A percentile compares a stretch with the other conserved stretches of the same genome.
These are phyloP conservation scores for Eretmodus cyanostictus DNA, from an alignment of 2,113 vertebrate genomes.

Conservation along the genomic window DNA sequence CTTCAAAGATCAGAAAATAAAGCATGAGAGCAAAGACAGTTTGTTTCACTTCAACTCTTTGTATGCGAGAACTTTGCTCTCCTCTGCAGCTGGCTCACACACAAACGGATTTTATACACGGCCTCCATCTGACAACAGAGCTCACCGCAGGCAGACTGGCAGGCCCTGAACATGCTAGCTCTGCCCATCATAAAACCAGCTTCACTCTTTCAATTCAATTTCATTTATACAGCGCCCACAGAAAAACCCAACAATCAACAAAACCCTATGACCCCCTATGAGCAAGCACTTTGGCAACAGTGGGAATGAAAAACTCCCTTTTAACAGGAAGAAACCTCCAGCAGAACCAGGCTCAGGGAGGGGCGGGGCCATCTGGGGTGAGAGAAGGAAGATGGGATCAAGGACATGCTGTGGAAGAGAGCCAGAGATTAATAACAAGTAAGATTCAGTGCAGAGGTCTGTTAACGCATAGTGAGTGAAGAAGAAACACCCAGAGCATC, in stretches of 20 bases:
- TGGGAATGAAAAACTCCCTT: not conserved
- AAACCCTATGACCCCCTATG: not conserved
- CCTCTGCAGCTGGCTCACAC: not conserved
- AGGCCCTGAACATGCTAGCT: not conserved
- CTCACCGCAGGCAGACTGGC: not conserved
- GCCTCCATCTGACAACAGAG: not conserved
- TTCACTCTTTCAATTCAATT: not conserved
- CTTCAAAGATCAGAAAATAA: not conserved
- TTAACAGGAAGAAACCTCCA: rapidly evolving
- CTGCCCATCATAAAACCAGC: not conserved
- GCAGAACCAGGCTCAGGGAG: not conserved
- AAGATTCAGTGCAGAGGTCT: not conserved
- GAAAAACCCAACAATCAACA: not conserved
- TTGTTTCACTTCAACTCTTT: not conserved
- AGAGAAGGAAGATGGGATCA: not conserved
- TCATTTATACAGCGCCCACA: not conserved
- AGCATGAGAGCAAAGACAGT: not conserved
- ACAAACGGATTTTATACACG: not conserved
- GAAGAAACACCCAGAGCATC: rapidly evolving
- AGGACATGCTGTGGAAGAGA: not conserved
- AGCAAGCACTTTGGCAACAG: not conserved
- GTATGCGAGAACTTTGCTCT: not conserved
- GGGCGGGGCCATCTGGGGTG: not conserved
- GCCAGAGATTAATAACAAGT: rapidly evolving
- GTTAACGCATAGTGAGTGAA: not conserved